Conservation (phyloP, 30 jellyfish, hydroid and myxozoan genomes). For the Hydractinia echinata region DNA sequence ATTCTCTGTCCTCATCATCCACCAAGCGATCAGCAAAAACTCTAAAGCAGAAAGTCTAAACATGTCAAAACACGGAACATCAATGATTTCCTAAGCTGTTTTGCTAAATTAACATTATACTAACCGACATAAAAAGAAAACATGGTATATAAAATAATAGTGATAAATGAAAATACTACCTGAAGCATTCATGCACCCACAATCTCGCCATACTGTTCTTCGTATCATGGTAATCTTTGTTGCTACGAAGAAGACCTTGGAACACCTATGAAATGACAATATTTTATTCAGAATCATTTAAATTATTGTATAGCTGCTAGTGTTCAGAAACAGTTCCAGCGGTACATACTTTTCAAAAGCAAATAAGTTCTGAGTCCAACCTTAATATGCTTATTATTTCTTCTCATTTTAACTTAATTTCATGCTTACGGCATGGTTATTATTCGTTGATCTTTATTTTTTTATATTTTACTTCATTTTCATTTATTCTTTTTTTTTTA, state of each 20-base stretch:
- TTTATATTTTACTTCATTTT: no score
- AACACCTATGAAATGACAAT: conserved; percentile 47
- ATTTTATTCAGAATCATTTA: no score
- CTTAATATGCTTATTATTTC: no score
- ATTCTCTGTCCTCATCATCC: conserved; percentile 72
- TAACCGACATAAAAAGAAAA: background rate
- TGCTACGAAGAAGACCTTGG: conserved; percentile 91
- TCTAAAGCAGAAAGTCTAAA: conserved; percentile 25
- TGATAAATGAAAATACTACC: conserved; percentile 31
- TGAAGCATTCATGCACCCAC: conserved; percentile 96
- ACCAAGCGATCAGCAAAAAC: conserved; percentile 92
- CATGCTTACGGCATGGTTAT: no score
- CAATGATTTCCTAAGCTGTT: background rate
- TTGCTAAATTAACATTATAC: background rate
- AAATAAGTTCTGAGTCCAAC: no score
- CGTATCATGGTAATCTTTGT: conserved; percentile 82
- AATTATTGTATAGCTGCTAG: no score
- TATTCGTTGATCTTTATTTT: no score
- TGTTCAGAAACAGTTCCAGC: no score
- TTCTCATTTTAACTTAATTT: no score
- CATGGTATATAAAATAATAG: background rate
- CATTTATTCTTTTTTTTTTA: no score
- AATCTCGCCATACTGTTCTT: conserved; percentile 84
- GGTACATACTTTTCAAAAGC: no score
- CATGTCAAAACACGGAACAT: background rate